These are phyloP conservation scores for Arothron firmamentum DNA, from an alignment of 2,113 vertebrate genomes.

Conservation along the genomic window DNA sequence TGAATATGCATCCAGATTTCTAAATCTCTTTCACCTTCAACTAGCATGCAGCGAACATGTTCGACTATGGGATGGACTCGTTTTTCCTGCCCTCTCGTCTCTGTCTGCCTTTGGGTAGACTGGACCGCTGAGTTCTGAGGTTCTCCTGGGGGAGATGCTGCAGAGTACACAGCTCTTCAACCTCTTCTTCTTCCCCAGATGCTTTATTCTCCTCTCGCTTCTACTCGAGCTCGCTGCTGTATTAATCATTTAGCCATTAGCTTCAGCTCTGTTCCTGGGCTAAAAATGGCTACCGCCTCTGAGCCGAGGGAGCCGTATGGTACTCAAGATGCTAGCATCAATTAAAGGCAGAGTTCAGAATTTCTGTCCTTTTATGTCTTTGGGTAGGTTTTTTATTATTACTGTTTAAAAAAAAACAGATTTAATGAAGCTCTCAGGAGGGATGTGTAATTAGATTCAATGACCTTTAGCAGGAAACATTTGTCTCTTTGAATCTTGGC, in stretches of 20 bases:
- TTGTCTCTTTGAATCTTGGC: conserved; percentile 23
- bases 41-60: no score
- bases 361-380: neutral
- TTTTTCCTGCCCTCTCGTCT: no score
- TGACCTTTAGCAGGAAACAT: conserved; percentile 16
- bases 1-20: no score
- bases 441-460: neutral
- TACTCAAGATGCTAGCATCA: conserved; percentile 3
- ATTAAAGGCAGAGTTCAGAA: neutral
- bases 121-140: no score
- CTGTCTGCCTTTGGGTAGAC: neutral
- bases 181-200: conserved; percentile 4
- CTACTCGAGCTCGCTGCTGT: conserved; percentile 15
- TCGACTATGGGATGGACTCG: no score
- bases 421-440: conserved; percentile 5
- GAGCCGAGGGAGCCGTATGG: conserved; percentile 12
- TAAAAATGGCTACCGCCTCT: conserved; percentile 48
- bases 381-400: no score
- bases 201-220: conserved; percentile 2
- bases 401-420: neutral
- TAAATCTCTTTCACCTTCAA: no score
- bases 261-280: conserved; percentile 30
- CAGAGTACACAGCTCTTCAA: conserved; percentile 29
- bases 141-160: conserved; percentile 22
- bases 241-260: conserved; percentile 53